These are phyloP conservation scores for Oreohelix idahoensis DNA, from an alignment of 1,140 invertebrate species.

Conservation along the genomic window DNA sequence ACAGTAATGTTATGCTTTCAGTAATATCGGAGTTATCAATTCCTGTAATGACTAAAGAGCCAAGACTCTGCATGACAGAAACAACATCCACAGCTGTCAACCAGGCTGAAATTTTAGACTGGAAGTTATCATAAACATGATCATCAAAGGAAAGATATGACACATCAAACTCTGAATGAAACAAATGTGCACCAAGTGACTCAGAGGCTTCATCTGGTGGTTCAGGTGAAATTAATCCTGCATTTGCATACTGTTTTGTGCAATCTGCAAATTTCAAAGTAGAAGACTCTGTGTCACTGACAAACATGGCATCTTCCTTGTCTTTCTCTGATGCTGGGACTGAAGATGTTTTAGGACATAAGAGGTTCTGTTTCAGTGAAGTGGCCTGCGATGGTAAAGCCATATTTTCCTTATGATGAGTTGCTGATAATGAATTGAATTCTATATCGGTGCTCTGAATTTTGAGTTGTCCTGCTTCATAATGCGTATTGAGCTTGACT, in stretches of 20 bases:
- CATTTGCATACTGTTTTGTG: background rate
- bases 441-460: background rate
- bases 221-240: background rate
- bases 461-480: background rate
- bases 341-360: background rate
- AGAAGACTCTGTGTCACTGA: background rate
- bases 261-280: background rate
- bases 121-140: constrained; percentile 3
- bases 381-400: background rate
- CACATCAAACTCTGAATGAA: background rate
- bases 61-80: background rate
- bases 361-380: background rate
- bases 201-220: background rate
- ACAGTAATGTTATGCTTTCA: background rate
- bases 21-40: background rate
- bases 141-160: background rate
- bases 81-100: constrained; percentile 13
- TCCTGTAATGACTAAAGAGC: constrained; percentile 2
- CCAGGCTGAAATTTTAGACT: constrained; percentile 17
- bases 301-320: background rate
- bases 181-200: background rate
- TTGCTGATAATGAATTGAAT: background rate
- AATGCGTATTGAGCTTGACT: background rate
- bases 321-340: background rate
- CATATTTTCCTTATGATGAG: background rate